phyloP scores from a whole-genome alignment of 2,113 vertebrate genomes.

The Numenius arquata region DNA sequence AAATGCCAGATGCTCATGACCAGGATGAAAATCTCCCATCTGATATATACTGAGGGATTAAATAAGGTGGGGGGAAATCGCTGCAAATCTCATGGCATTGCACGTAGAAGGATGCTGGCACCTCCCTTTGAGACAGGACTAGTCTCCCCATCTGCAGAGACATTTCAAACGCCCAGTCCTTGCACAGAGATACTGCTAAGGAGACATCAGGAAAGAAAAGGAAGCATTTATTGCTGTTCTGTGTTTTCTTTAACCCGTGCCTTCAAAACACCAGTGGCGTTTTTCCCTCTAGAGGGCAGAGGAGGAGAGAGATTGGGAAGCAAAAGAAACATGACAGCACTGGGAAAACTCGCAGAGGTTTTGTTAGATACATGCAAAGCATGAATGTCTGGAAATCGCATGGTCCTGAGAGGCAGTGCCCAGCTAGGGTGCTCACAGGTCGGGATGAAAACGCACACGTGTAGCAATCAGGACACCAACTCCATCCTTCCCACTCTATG shows the following conservation, averaged over 20 bases:
- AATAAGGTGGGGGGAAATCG: background rate
- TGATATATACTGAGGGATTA: background rate
- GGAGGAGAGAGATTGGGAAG: background rate
- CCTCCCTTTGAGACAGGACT: background rate
- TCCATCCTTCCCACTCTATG: background rate
- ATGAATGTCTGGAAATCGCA: background rate
- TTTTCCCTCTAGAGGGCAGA: constrained; percentile 24
- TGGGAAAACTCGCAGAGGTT: background rate
- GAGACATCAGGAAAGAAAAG: background rate
- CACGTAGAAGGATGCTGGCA: background rate
- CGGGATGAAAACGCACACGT: background rate
- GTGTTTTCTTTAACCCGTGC: background rate
- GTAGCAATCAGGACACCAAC: background rate
- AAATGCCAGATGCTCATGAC: background rate
- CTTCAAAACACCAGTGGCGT: background rate
- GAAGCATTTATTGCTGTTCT: background rate
- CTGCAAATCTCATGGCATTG: background rate
- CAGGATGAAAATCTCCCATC: background rate
- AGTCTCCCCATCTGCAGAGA: background rate
- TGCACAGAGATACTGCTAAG: background rate
- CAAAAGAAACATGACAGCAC: background rate
- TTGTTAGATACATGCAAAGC: fast-evolving
- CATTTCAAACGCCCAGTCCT: background rate
- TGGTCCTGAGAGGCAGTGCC: background rate
- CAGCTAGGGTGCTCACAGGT: background rate